phyloP scores from a whole-genome alignment of 2,797 vertebrate genomes.

The Coendou prehensilis region DNA sequence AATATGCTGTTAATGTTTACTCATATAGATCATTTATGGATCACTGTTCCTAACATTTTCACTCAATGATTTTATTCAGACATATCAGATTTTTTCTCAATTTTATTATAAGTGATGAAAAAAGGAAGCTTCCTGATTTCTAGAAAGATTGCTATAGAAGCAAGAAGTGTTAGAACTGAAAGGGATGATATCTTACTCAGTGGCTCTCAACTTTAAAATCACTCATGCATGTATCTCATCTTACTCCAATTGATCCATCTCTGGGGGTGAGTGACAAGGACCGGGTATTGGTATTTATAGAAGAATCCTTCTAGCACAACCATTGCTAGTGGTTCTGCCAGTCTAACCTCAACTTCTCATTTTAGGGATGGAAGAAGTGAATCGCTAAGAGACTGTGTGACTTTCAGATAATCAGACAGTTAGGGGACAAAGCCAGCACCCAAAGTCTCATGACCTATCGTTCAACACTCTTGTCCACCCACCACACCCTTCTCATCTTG shows the following conservation, averaged over 20 bases:
- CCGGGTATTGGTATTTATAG: background rate
- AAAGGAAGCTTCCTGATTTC: background rate
- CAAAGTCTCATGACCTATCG: background rate
- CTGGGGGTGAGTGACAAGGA: background rate
- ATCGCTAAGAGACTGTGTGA: background rate
- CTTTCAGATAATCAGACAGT: conserved; percentile 18
- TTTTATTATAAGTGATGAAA: background rate
- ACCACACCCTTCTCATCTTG: background rate
- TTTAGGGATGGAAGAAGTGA: conserved; percentile 40
- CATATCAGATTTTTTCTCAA: conserved; percentile 33
- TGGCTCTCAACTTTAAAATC: conserved; percentile 39
- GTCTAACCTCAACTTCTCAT: background rate
- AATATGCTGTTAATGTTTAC: background rate
- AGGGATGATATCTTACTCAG: background rate
- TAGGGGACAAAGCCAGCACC: background rate
- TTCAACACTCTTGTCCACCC: background rate
- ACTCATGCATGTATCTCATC: background rate
- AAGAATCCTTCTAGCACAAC: background rate
- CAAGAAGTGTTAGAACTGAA: conserved; percentile 8
- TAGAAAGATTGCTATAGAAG: background rate
- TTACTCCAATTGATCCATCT: background rate
- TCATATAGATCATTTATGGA: background rate
- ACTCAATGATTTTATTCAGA: background rate
- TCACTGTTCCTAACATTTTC: background rate
- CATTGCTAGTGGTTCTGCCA: background rate